These are phyloP conservation scores for Limosa lapponica DNA, from an alignment of 2,797 vertebrate species.

Conservation along the genomic window DNA sequence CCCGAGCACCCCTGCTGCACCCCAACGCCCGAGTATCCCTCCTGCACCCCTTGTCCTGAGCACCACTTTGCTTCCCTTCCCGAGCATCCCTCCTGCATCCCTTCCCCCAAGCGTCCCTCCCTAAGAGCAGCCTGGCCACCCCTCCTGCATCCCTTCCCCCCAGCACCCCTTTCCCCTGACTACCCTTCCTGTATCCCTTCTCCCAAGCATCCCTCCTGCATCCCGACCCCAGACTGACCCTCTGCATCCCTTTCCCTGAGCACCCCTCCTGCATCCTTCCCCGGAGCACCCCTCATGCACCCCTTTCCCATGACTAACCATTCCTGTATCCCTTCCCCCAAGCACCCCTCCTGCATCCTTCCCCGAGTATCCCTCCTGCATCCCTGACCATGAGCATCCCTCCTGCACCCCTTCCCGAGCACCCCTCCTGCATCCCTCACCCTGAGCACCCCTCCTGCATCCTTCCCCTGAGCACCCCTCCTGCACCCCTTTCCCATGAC, in stretches of 20 bases:
- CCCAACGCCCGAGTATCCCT: neutral
- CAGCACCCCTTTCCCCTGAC: neutral
- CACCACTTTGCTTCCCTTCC: too few species aligned
- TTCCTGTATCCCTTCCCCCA: too few species aligned
- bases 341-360: neutral
- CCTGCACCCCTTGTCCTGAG: neutral
- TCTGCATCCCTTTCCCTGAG: too few species aligned
- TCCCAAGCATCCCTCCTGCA: fast-evolving
- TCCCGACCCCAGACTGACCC: fast-evolving
- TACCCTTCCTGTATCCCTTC: too few species aligned
- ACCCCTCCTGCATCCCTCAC: neutral
- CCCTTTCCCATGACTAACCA: too few species aligned
- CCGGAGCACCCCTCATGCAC: too few species aligned
- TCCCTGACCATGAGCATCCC: neutral
- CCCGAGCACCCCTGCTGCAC: neutral
- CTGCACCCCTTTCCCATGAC: neutral
- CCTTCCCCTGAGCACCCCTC: neutral
- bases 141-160: neutral
- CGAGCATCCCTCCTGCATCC: neutral
- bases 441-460: neutral
- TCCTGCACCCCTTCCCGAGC: neutral
- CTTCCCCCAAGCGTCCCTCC: neutral
- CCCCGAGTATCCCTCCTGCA: neutral
- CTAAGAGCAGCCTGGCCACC: neutral
- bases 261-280: neutral